phyloP scores from a whole-genome alignment of 1,140 invertebrate species.

The Drusus annulatus region DNA sequence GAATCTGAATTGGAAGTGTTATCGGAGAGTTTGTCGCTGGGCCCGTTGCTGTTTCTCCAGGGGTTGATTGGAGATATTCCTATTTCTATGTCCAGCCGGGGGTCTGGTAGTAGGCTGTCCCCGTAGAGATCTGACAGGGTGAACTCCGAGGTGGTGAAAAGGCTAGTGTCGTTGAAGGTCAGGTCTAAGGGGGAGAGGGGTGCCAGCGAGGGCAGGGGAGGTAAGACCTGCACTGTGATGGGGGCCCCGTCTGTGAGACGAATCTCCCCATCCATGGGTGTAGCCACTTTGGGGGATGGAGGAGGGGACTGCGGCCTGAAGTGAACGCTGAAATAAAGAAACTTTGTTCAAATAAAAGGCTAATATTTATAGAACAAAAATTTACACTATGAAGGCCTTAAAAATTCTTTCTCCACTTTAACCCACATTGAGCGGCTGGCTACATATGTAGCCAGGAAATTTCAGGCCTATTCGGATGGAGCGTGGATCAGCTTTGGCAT shows the following conservation, averaged over 20 bases:
- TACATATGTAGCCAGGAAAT: no score
- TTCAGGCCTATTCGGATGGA: no score
- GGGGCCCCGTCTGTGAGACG: conserved; percentile 71
- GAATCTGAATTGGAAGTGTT: neutral
- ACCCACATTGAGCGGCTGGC: no score
- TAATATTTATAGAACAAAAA: no score
- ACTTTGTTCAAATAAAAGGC: no score
- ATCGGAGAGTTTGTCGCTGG: conserved; percentile 12
- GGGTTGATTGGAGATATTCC: no score
- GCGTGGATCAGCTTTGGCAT: no score
- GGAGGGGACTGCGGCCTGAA: conserved; percentile 79
- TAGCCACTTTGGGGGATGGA: conserved; percentile 59
- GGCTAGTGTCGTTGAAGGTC: conserved; percentile 64
- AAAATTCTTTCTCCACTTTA: no score
- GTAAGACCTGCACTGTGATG: conserved; percentile 72
- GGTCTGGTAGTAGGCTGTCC: conserved; percentile 60
- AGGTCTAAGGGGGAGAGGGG: conserved; percentile 62
- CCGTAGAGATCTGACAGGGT: conserved; percentile 66
- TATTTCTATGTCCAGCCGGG: neutral
- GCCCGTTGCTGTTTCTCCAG: conserved; percentile 50
- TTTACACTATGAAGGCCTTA: no score
- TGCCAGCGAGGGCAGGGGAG: conserved; percentile 62
- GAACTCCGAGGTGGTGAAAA: conserved; percentile 70
- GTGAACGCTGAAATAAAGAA: conserved; percentile 74
- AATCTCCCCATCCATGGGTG: conserved; percentile 62